Evolutionary conservation across 92 coral and sea anemone species (phyloP).

Genomic region (Scolanthus callimorphus): DNA sequence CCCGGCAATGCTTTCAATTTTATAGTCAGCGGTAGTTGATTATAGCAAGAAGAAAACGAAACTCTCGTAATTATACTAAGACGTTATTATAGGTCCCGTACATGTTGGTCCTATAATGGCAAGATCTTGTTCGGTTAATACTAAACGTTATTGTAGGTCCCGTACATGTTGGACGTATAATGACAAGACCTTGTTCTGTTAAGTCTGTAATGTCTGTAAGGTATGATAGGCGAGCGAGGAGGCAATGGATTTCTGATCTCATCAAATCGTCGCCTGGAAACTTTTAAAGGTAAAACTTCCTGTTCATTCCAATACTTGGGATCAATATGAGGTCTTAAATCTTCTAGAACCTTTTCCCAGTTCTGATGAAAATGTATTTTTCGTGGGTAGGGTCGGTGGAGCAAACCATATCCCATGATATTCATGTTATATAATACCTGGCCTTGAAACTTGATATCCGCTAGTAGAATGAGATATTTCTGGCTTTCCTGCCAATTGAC

Average conservation of each 20-base stretch:
- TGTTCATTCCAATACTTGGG: conserved; percentile 18
- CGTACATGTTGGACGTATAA: conserved; percentile 25
- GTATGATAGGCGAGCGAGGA: conserved; percentile 23
- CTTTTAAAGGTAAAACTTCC: conserved; percentile 22
- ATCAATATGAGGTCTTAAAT: conserved; percentile 14
- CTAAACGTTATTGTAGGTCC: conserved; percentile 2
- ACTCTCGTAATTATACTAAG: too few species aligned
- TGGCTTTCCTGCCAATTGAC: conserved; percentile 56
- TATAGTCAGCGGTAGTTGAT: too few species aligned
- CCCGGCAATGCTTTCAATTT: too few species aligned
- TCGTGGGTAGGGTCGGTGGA: conserved; percentile 40
- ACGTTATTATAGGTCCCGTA: conserved; percentile 6
- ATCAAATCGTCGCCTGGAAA: conserved; percentile 33
- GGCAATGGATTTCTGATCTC: conserved; percentile 43
- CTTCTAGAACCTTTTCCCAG: conserved; percentile 26
- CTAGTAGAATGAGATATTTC: conserved; percentile 33
- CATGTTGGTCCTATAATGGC: conserved; percentile 30
- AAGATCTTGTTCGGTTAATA: conserved; percentile 22
- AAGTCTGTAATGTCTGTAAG: conserved; percentile 28
- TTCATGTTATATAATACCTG: conserved; percentile 34
- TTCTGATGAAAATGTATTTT: conserved; percentile 26
- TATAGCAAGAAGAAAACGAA: too few species aligned
- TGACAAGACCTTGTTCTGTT: conserved; percentile 31
- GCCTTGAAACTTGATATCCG: conserved; percentile 52
- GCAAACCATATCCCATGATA: conserved; percentile 24